Percentiles rank a stretch among this genome's conserved stretches.
phyloP scores from a whole-genome alignment of 2,888 invertebrate genomes.

The Mechanitis mazaeus region DNA sequence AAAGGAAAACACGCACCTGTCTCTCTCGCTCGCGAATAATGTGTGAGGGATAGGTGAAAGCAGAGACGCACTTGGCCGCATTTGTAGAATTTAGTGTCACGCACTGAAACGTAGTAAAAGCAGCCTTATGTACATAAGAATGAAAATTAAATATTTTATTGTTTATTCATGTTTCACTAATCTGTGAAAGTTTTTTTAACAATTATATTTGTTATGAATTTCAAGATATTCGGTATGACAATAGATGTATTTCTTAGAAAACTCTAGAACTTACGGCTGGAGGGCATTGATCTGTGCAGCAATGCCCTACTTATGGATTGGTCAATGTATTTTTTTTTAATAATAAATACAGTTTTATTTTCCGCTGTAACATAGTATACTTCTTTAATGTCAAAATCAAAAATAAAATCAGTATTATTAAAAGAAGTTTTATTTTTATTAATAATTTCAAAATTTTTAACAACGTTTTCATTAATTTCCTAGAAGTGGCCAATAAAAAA shows the following conservation, averaged over 20 bases:
- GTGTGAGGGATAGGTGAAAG: slow-evolving; percentile 52
- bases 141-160: no score
- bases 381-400: no score
- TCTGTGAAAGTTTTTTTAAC: not conserved
- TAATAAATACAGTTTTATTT: no score
- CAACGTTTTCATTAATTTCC: no score
- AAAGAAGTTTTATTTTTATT: no score
- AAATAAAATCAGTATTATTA: no score
- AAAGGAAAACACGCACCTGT: slow-evolving; percentile 64
- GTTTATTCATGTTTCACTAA: no score
- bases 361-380: no score
- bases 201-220: no score
- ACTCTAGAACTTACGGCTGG: slow-evolving; percentile 50
- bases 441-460: no score
- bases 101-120: slow-evolving; percentile 34
- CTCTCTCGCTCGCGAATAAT: slow-evolving; percentile 48
- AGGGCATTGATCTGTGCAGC: slow-evolving; percentile 51
- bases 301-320: slow-evolving; percentile 37
- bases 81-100: slow-evolving; percentile 72
- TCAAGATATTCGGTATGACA: slow-evolving; percentile 3
- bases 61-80: slow-evolving; percentile 58
- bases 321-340: slow-evolving; percentile 12
- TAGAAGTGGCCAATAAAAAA: no score
- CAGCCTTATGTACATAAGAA: slow-evolving; percentile 23
- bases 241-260: slow-evolving; percentile 39